Evolutionary conservation across 1,140 invertebrate species (phyloP).

Genomic region (Trichonephila clavipes): DNA sequence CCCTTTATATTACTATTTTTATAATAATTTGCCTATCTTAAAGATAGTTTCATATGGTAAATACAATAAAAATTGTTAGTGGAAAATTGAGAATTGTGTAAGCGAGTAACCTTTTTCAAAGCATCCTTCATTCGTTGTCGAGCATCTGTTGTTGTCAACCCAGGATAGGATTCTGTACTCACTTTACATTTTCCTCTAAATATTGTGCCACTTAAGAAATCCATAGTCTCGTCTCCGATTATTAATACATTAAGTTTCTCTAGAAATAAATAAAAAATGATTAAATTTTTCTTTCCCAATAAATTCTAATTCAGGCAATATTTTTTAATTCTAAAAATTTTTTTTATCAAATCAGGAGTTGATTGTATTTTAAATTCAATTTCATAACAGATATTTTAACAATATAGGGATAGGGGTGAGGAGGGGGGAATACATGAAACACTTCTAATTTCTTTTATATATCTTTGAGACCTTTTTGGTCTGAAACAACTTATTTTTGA

Average conservation of each 20-base stretch:
- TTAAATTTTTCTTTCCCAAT: background rate
- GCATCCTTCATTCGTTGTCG: constrained; percentile 61
- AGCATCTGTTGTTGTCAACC: constrained; percentile 64
- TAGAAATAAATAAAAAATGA: constrained; percentile 7
- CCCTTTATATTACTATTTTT: no score
- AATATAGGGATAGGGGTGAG: no score
- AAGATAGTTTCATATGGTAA: no score
- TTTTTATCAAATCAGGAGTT: no score
- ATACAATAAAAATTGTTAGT: background rate
- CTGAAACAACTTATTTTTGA: no score
- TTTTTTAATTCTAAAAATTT: no score
- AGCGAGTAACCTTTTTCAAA: constrained; percentile 10
- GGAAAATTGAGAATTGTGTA: background rate
- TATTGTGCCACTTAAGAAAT: constrained; percentile 67
- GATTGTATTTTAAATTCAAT: no score
- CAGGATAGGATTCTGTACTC: constrained; percentile 69
- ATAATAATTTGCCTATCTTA: no score
- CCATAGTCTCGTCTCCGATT: constrained; percentile 72
- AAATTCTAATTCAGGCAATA: background rate
- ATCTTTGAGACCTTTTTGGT: no score
- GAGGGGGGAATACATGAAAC: no score
- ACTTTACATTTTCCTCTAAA: constrained; percentile 62
- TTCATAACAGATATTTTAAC: no score
- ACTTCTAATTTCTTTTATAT: no score
- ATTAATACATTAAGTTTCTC: constrained; percentile 59